Evolutionary conservation across 2,888 invertebrate genomes (phyloP), one percentile per base, ranked within the genome.

Genomic region (Arge pagana): DNA sequence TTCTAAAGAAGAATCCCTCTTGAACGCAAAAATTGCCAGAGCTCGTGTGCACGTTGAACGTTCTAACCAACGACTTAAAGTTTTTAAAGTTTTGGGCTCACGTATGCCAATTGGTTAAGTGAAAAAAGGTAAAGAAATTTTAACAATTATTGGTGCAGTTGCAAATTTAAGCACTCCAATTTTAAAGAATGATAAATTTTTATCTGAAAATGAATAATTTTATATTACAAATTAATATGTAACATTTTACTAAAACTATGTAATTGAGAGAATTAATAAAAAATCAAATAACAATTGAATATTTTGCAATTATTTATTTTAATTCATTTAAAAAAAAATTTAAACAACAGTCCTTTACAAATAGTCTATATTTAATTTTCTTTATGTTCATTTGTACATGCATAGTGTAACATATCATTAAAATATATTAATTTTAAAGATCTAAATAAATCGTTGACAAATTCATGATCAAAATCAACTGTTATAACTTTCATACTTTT

Each of bases 41-140:
- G 55, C 55, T 10, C 21, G 52, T 16, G 55, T 55, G 7, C 55
- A 55, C 19, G 36, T 55, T 4, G 55, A 55, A 11, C 16, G 52
- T 21, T 35, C 49, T 2, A 52, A 52, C 10, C 52, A 55, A 40
- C 18, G 55, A 41, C 21, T 41, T 4, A 41, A 41, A 16, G 40
- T 26, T 10, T 41, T 41, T 15, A 26, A 41, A 15, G 26, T 41
- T 40, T 8, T 24, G 10, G 26, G 26, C 5, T 7, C 31, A 10
- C 40, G 40, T 5, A 41, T 41, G 40, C 40, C 40, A 26, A 16
- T 3, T 24, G 40, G 40, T 26, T n/a, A 26, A 10, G 40, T 41
- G 13, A 26, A 41, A 1, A 41, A 41, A 6, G 26, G 40, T 13
- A 26, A 41, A 24, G 40, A 41, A 41, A 41, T 41, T 16, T 26